Evolutionary conservation across 53 echinoderm and acorn worm species (phyloP), one percentile per base, ranked within the genome.

Genomic region (Zoroaster sp.): DNA sequence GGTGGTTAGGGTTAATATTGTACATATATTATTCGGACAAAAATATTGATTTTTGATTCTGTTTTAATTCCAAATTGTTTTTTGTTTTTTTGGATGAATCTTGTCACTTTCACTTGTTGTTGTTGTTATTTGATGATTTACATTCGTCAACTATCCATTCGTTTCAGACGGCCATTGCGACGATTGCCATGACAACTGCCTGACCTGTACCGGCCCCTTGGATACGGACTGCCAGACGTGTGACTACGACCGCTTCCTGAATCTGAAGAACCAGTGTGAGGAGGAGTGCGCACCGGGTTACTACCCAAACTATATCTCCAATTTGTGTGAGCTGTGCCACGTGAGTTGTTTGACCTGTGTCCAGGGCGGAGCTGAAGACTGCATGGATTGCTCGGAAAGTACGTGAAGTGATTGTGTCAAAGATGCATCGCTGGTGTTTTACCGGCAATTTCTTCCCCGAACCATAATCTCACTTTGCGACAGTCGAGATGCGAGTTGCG

Each of bases 281-380:
- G 76, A 69, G 33, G 91, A 75, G 28, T 94, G 96, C 54, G 83
- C 74, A 2, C 46, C 41, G 1, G 41, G 65, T 0, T 92, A 74
- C 86, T 97, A 95, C 74, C 92, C 92, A 2, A 94, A 97, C 88
- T 95, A 92, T 68, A 85, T 94, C 38, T 71, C 53, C 43, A 94
- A 93, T 32, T 54, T 89, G 6, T 97, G 98, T 67, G 65, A 86
- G 36, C 40, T 34, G 0, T 97, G 98, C 35, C 89, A 95, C 66
- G 13, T 14, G 3, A 91, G 92, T 25, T 97, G 98, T 66, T 23
- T 40, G 68, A 92, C 91, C 30, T 97, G 98, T 34, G 89, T 91
- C 6, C 83, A 77, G 45, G 87, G 80, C 5, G 90, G 92, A 7
- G 46, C 65, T 3, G 75, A 74, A 23, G 94, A 95, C 68, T 97